Percentiles rank a stretch among this genome's conserved stretches.
These are phyloP conservation scores for Campoletis sonorensis DNA, from an alignment of 1,140 invertebrate genomes.

Conservation along the genomic window DNA sequence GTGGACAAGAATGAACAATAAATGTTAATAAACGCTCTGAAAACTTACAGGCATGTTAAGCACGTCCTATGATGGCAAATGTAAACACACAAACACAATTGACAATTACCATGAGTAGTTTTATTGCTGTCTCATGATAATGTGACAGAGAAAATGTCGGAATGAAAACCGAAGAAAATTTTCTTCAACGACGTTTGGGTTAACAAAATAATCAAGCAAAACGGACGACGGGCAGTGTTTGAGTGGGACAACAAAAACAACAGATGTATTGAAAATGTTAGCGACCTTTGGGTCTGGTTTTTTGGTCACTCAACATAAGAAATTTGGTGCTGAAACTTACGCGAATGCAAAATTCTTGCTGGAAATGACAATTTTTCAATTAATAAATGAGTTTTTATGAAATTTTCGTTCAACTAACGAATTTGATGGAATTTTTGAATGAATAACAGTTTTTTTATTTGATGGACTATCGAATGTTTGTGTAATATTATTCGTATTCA, in stretches of 20 bases:
- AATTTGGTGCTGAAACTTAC: constrained; percentile 67
- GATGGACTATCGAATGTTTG: no score
- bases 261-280: neutral
- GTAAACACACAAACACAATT: constrained; percentile 69
- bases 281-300: neutral
- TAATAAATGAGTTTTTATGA: constrained; percentile 19
- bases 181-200: no score
- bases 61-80: constrained; percentile 74
- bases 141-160: no score
- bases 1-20: constrained; percentile 16
- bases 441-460: no score
- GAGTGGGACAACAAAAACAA: constrained; percentile 9
- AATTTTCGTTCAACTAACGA: neutral
- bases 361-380: constrained; percentile 63
- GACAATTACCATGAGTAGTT: constrained; percentile 60
- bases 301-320: constrained; percentile 28
- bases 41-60: constrained; percentile 76
- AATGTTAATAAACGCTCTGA: constrained; percentile 60
- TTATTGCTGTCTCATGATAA: neutral
- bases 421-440: no score
- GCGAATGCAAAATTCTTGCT: constrained; percentile 75
- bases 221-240: neutral
- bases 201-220: constrained; percentile 29
- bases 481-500: no score
- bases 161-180: no score